These are phyloP conservation scores for Cacoxenus indagator DNA, from an alignment of 2,888 invertebrate species.

Conservation along the genomic window DNA sequence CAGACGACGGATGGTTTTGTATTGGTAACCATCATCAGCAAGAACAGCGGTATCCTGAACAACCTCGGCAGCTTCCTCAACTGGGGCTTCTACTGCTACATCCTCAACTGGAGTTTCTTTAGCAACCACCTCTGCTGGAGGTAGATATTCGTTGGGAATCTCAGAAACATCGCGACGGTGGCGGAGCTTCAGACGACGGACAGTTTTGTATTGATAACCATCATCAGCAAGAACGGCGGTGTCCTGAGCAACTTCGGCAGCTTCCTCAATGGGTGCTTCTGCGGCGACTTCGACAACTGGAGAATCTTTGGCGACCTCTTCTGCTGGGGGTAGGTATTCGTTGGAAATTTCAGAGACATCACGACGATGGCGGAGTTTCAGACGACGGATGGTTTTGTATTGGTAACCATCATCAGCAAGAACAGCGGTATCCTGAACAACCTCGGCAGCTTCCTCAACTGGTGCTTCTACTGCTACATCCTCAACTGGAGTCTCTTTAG, in stretches of 20 bases:
- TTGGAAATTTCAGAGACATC: slow-evolving; percentile 47
- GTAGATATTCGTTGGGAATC: slow-evolving; percentile 51
- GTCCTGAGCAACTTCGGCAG: slow-evolving; percentile 25
- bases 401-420: slow-evolving; percentile 51
- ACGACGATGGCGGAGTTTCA: slow-evolving; percentile 48
- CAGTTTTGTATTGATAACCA: slow-evolving; percentile 44
- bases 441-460: slow-evolving; percentile 34
- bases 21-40: slow-evolving; percentile 48
- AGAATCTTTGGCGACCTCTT: slow-evolving; percentile 35
- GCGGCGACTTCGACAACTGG: slow-evolving; percentile 32
- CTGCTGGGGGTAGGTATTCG: slow-evolving; percentile 44
- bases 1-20: slow-evolving; percentile 58
- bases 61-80: slow-evolving; percentile 33
- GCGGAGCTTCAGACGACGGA: slow-evolving; percentile 44
- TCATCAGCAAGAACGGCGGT: slow-evolving; percentile 40
- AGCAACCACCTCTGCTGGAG: too few species aligned
- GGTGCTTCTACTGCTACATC: slow-evolving; percentile 16
- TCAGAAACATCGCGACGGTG: slow-evolving; percentile 53
- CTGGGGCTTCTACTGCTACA: slow-evolving; percentile 30
- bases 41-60: slow-evolving; percentile 39
- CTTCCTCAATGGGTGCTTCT: too few species aligned
- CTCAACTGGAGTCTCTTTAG: slow-evolving; percentile 33
- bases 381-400: slow-evolving; percentile 51
- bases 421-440: slow-evolving; percentile 41
- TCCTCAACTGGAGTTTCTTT: too few species aligned